Conservation (phyloP, 2,888 invertebrate species). For the Drosophila engyochracea region DNA sequence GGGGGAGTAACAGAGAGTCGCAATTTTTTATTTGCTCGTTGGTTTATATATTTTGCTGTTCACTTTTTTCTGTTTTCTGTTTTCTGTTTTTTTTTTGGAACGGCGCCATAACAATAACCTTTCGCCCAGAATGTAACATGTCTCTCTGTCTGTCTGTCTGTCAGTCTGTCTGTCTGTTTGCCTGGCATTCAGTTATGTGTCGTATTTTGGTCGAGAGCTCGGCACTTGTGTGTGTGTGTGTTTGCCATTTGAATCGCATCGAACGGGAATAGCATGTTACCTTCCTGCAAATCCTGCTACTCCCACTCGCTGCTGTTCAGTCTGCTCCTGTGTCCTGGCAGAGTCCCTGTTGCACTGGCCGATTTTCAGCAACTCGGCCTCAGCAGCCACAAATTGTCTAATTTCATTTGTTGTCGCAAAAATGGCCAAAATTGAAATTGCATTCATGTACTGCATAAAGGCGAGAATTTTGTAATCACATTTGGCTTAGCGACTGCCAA, state of each 20-base stretch:
- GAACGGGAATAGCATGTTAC: slow-evolving; percentile 11
- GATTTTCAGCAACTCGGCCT: neutral
- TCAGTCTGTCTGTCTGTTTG: slow-evolving; percentile 42
- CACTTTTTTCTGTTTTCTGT: slow-evolving; percentile 30
- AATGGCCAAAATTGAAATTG: slow-evolving; percentile 51
- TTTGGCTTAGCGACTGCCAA: neutral
- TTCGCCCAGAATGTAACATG: slow-evolving; percentile 76
- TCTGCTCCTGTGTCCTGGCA: neutral
- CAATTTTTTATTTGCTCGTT: slow-evolving; percentile 54
- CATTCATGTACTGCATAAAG: slow-evolving; percentile 14
- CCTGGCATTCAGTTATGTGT: slow-evolving; percentile 75
- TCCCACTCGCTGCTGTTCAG: neutral
- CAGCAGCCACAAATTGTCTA: slow-evolving; percentile 54
- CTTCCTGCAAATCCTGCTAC: neutral
- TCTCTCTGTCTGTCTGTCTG: slow-evolving; percentile 12
- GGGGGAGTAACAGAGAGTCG: slow-evolving; percentile 5
- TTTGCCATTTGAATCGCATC: slow-evolving; percentile 36
- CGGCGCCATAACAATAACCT: slow-evolving; percentile 76
- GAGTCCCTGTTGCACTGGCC: slow-evolving; percentile 10
- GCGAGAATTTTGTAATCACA: neutral
- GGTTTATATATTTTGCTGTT: slow-evolving; percentile 51
- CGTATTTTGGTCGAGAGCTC: slow-evolving; percentile 35
- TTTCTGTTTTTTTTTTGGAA: slow-evolving; percentile 36
- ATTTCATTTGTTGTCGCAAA: slow-evolving; percentile 48
- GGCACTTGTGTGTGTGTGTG: slow-evolving; percentile 12